These are phyloP conservation scores for Drosophila rellima DNA, from an alignment of 2,888 invertebrate genomes.

Conservation along the genomic window DNA sequence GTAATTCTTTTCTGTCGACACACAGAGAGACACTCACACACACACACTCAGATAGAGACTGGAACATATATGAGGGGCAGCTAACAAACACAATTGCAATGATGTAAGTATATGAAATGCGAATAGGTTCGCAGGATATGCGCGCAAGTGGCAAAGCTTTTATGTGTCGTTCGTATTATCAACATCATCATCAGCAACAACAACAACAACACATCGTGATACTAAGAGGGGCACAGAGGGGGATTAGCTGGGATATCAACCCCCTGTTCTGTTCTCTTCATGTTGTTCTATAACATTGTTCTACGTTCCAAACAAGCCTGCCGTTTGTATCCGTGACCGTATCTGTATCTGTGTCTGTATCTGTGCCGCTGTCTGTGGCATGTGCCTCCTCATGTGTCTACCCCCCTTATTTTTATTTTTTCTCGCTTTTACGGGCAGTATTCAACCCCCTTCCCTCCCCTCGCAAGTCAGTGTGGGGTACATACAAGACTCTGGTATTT, in stretches of 20 bases:
- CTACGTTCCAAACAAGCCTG: conserved; percentile 35
- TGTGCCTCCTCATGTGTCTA: conserved; percentile 59
- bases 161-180: conserved; percentile 59
- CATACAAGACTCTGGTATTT: conserved; percentile 23
- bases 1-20: conserved; percentile 75
- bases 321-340: conserved; percentile 25
- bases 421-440: conserved; percentile 17
- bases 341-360: conserved; percentile 20
- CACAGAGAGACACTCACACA: conserved; percentile 20
- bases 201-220: conserved; percentile 28
- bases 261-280: conserved; percentile 13
- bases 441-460: conserved; percentile 24
- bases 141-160: conserved; percentile 70
- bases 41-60: conserved; percentile 4
- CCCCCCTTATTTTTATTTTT: conserved; percentile 33
- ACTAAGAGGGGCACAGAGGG: conserved; percentile 33
- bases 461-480: conserved; percentile 55
- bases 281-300: conserved; percentile 38
- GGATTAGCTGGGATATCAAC: conserved; percentile 54
- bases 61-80: conserved; percentile 47
- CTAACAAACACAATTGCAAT: conserved; percentile 76
- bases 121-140: conserved; percentile 84
- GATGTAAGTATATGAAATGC: conserved; percentile 85
- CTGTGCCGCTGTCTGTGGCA: conserved; percentile 33
- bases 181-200: conserved; percentile 50